phyloP scores from a whole-genome alignment of 37 sponge, comb jelly and placozoan species.

The Ephydatia muelleri region DNA sequence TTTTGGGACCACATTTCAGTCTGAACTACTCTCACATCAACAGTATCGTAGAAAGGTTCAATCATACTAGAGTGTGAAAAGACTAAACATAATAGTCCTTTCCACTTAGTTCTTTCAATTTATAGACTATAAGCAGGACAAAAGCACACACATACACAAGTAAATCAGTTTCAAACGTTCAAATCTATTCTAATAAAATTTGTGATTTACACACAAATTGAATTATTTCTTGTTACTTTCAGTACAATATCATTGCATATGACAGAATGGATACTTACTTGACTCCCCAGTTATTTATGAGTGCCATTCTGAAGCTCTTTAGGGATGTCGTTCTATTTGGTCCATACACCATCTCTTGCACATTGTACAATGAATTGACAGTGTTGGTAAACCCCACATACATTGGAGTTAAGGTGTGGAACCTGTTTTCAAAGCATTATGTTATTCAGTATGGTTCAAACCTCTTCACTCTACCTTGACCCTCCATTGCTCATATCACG shows the following conservation, averaged over 20 bases:
- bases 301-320: slow-evolving; percentile 34
- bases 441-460: not conserved
- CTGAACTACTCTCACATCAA: slow-evolving; percentile 26
- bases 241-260: not conserved
- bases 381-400: slow-evolving; percentile 44
- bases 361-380: slow-evolving; percentile 49
- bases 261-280: slow-evolving; percentile 7
- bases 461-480: slow-evolving; percentile 8
- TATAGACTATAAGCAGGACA: no score
- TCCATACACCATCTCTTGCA: slow-evolving; percentile 49
- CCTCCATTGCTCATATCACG: slow-evolving; percentile 59
- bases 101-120: no score
- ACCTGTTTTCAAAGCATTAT: not conserved
- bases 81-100: no score
- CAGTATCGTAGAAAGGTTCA: slow-evolving; percentile 53
- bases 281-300: slow-evolving; percentile 58
- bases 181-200: no score
- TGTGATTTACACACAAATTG: no score
- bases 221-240: no score
- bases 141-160: no score
- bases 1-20: slow-evolving; percentile 32
- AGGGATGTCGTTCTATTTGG: slow-evolving; percentile 26
- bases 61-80: slow-evolving; percentile 46
- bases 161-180: no score
- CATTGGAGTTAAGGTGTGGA: slow-evolving; percentile 57